phyloP scores from a whole-genome alignment of 2,888 invertebrate genomes.

The Yponomeuta cagnagella region DNA sequence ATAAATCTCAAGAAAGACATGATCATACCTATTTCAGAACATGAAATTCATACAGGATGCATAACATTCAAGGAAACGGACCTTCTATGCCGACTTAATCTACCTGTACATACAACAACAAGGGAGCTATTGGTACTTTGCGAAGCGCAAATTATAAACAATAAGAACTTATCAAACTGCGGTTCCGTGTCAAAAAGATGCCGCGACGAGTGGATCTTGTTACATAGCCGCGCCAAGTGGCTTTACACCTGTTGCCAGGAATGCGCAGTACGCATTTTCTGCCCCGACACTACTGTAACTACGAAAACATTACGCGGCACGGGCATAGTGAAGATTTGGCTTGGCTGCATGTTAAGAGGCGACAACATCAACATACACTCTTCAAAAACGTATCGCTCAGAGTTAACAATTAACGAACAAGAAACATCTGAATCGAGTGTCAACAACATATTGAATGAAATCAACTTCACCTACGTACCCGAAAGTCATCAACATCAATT shows the following conservation, averaged over 20 bases:
- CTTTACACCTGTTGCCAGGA: neutral
- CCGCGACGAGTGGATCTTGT: neutral
- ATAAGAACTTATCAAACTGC: neutral
- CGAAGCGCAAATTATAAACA: conserved; percentile 6
- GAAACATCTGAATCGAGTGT: too few relatives aligned
- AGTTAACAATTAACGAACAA: too few relatives aligned
- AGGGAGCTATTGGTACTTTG: neutral
- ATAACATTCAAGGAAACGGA: too few relatives aligned
- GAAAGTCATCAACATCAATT: too few relatives aligned
- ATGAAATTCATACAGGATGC: too few relatives aligned
- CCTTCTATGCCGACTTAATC: too few relatives aligned
- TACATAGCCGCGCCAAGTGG: neutral
- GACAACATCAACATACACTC: neutral
- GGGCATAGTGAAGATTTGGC: neutral
- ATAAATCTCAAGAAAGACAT: too few relatives aligned
- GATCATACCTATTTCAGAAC: too few relatives aligned
- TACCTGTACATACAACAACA: neutral
- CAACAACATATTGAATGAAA: too few relatives aligned
- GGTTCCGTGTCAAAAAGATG: neutral
- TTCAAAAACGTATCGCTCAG: neutral
- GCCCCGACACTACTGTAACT: neutral
- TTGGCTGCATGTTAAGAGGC: neutral
- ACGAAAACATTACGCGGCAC: neutral
- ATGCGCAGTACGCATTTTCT: conserved; percentile 8
- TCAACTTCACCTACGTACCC: too few relatives aligned